Conservation (phyloP, 2,797 vertebrate species). For the Rhinella marina region DNA sequence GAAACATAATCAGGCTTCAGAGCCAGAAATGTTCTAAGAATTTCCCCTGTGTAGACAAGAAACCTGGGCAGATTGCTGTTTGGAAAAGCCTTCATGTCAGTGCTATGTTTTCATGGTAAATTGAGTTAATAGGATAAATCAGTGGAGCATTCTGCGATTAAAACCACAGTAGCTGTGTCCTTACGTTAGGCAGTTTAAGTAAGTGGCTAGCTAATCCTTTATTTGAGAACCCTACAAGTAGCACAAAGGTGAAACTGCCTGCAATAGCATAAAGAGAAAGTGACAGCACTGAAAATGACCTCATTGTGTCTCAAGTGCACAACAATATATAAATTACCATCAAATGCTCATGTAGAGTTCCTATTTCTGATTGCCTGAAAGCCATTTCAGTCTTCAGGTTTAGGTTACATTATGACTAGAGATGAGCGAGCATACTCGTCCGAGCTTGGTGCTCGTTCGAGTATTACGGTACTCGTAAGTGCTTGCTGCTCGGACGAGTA, state of each 20-base stretch:
- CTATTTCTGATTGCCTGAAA: no score
- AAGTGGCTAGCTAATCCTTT: constrained; percentile 41
- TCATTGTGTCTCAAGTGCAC: neutral
- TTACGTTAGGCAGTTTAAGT: constrained; percentile 40
- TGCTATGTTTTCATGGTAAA: constrained; percentile 59
- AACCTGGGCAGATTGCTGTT: constrained; percentile 45
- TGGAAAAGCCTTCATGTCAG: constrained; percentile 52
- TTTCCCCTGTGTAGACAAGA: constrained; percentile 56
- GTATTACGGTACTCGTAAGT: no score
- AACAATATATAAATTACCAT: neutral
- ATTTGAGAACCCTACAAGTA: constrained; percentile 10
- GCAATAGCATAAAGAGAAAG: constrained; percentile 3
- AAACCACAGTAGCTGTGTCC: constrained; percentile 55
- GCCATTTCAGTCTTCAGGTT: no score
- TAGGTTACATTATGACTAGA: no score
- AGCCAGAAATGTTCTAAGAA: constrained; percentile 37
- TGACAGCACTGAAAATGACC: neutral
- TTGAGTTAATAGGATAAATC: constrained; percentile 61
- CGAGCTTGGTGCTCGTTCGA: no score
- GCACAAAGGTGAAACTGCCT: constrained; percentile 16
- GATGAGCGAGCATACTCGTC: no score
- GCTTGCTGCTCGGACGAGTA: no score
- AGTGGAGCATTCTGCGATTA: constrained; percentile 57
- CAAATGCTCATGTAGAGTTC: no score
- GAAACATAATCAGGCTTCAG: constrained; percentile 50